Conservation (phyloP, 2,113 vertebrate genomes). For the Euleptes europaea region DNA sequence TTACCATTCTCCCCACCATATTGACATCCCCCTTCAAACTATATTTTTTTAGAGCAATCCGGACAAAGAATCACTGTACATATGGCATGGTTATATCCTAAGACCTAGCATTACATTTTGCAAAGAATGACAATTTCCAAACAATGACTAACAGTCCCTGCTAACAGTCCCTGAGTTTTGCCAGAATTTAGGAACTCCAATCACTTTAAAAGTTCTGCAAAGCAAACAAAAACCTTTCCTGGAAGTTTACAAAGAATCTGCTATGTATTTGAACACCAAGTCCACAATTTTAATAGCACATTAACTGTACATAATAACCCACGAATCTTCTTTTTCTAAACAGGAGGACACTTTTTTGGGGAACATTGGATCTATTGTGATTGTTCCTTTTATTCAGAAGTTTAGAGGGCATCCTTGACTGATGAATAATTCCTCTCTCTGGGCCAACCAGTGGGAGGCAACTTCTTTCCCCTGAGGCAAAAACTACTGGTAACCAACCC, state of each 20-base stretch:
- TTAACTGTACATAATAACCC: neutral
- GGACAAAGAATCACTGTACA: no score
- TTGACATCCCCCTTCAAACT: no score
- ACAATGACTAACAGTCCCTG: constrained; percentile 51
- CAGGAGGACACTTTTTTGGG: neutral
- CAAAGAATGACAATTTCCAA: constrained; percentile 40
- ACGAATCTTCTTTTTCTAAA: neutral
- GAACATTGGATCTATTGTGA: no score
- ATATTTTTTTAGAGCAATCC: no score
- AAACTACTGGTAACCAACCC: no score
- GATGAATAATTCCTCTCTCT: no score
- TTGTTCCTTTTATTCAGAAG: no score
- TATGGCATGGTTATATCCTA: neutral
- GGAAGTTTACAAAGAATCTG: neutral
- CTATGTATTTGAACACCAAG: fast-evolving
- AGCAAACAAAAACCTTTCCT: neutral
- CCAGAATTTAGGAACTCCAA: neutral
- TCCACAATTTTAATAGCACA: neutral
- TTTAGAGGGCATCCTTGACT: no score
- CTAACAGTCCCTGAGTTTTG: constrained; percentile 9
- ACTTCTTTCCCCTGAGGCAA: no score
- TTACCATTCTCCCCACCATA: no score
- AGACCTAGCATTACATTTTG: constrained; percentile 26
- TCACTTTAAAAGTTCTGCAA: neutral
- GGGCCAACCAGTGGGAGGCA: no score